These are phyloP conservation scores for Crambe crambe DNA, from an alignment of 37 sponge, comb jelly and placozoan species.

Conservation along the genomic window DNA sequence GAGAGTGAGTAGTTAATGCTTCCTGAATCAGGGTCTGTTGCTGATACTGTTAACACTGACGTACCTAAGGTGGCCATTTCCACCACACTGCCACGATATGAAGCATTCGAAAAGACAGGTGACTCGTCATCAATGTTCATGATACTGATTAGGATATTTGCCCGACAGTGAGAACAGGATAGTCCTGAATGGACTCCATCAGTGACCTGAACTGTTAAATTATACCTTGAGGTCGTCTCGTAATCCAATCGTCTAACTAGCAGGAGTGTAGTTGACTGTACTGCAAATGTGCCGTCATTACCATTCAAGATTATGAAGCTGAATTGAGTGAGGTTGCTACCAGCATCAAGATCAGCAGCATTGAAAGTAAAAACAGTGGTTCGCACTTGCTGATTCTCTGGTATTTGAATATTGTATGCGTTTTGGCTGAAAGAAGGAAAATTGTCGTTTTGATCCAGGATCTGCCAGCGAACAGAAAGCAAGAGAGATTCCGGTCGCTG, in stretches of 20 bases:
- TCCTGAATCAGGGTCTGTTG: slow-evolving; percentile 36
- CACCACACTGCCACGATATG: slow-evolving; percentile 1
- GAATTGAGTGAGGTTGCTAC: slow-evolving; percentile 5
- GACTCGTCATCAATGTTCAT: slow-evolving; percentile 56
- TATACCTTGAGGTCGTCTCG: slow-evolving; percentile 20
- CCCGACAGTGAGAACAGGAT: background rate
- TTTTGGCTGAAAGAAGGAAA: slow-evolving; percentile 14
- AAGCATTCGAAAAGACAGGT: slow-evolving; percentile 21
- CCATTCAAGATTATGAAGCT: slow-evolving; percentile 25
- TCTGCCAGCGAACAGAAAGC: background rate
- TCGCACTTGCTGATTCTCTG: slow-evolving; percentile 16
- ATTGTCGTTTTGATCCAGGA: slow-evolving; percentile 51
- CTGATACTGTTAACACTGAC: slow-evolving; percentile 18
- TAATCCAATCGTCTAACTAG: slow-evolving; percentile 34
- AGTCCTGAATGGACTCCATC: slow-evolving; percentile 39
- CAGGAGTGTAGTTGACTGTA: slow-evolving; percentile 8
- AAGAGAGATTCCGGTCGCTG: background rate
- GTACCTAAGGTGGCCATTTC: slow-evolving; percentile 42
- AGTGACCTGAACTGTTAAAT: slow-evolving; percentile 32
- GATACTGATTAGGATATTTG: slow-evolving; percentile 30
- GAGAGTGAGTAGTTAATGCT: slow-evolving; percentile 21
- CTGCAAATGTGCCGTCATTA: slow-evolving; percentile 38
- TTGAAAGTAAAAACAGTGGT: background rate
- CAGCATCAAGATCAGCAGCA: slow-evolving; percentile 35
- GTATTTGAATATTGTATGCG: background rate